These are phyloP conservation scores for Latrodectus elegans DNA, from an alignment of 2,888 invertebrate species.

Conservation along the genomic window DNA sequence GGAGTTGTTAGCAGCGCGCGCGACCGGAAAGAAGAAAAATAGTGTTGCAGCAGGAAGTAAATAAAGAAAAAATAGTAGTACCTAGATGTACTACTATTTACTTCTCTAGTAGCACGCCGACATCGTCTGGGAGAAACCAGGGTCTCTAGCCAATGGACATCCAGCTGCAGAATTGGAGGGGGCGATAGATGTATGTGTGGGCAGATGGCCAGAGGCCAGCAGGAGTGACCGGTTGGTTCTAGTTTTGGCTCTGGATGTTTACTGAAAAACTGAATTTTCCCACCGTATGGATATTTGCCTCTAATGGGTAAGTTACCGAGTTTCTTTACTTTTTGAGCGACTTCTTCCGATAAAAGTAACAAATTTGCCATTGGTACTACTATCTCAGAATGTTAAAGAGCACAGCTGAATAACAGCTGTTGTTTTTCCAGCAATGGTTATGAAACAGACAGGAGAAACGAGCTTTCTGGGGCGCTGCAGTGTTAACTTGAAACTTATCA, in stretches of 20 bases:
- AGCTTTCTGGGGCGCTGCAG: not conserved
- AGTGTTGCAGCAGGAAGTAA: not conserved
- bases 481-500: not conserved
- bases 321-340: not conserved
- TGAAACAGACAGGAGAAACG: not conserved
- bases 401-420: not conserved
- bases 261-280: not conserved
- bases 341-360: not conserved
- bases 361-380: not conserved
- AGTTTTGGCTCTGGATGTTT: not conserved
- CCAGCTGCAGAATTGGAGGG: conserved; percentile 45
- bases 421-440: not conserved
- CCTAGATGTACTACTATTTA: not conserved
- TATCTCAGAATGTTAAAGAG: not conserved
- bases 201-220: conserved; percentile 60
- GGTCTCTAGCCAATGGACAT: conserved; percentile 53
- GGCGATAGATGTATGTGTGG: conserved; percentile 35
- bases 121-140: conserved; percentile 5
- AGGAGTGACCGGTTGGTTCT: conserved; percentile 32
- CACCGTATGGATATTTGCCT: not conserved
- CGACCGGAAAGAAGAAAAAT: not conserved
- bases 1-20: not conserved
- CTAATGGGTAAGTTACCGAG: not conserved
- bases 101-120: conserved; percentile 1
- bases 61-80: not conserved